Evolutionary conservation across 2,113 vertebrate genomes (phyloP).

Genomic region (Dendropsophus ebraccatus): DNA sequence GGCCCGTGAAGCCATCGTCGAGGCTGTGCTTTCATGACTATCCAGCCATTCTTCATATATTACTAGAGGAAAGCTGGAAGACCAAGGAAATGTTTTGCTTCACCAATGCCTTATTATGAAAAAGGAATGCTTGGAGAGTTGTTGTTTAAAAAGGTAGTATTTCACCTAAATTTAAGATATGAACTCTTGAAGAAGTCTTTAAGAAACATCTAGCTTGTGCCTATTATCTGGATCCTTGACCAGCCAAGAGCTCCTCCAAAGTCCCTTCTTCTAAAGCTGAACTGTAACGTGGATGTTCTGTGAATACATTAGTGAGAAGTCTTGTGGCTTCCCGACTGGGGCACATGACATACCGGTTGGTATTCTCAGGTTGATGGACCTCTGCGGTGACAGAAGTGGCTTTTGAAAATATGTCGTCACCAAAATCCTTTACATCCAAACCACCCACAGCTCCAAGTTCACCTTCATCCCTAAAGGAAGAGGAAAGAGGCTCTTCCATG

Average conservation of each 20-base stretch:
- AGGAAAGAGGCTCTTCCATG: conserved; percentile 82
- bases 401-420: conserved; percentile 64
- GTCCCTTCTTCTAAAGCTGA: conserved; percentile 58
- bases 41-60: conserved; percentile 19
- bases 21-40: not conserved
- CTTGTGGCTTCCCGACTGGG: conserved; percentile 77
- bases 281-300: conserved; percentile 63
- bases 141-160: not conserved
- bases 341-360: conserved; percentile 85
- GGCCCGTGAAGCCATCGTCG: not conserved
- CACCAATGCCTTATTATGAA: not conserved
- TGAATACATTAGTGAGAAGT: conserved; percentile 65
- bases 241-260: conserved; percentile 47
- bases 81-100: not conserved
- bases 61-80: conserved; percentile 12
- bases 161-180: not conserved
- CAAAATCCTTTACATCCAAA: conserved; percentile 56
- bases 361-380: conserved; percentile 76
- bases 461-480: conserved; percentile 67
- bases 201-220: not conserved
- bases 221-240: conserved; percentile 27
- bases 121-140: not conserved
- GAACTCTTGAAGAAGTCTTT: conserved; percentile 1
- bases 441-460: conserved; percentile 74
- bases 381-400: conserved; percentile 76